Evolutionary conservation across 2,888 invertebrate genomes (phyloP), one percentile per base, ranked within the genome.

Genomic region (Cryptus armator): DNA sequence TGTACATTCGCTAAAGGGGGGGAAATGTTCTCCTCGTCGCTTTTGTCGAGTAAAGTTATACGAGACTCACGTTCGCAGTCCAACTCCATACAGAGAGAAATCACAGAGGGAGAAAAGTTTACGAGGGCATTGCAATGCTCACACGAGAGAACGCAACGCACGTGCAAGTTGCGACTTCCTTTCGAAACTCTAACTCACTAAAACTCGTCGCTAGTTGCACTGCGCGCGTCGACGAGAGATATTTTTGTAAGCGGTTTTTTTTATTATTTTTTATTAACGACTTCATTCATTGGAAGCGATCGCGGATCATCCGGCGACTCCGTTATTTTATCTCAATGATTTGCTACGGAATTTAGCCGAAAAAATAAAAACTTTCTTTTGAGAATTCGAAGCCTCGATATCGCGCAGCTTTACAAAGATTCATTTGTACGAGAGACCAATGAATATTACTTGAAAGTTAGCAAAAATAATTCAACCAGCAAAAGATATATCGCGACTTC

Each of bases 31-130:
- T 53, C 19, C 51, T 76, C n/a, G 43, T 66, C 43, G 64, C 66
- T 75, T 43, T 32, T n/a, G 44, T 51, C 74, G 83, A 68, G 59
- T 64, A 43, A 44, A 83, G 37, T 76, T 80, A 48, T 78, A 72
- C 48, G 72, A 56, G 37, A 64, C 16, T 56, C 48, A 14, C 66
- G 32, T 48, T 9, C 29, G n/a, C 72, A 64, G 14, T 7, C 67
- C 5, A 10, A 19, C 5, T 62, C 32, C 48, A 43, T 19, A 19
- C 37, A 43, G 64, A 62, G 29, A 56, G 24, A 19, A 56, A 19
- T 48, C 46, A 56, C 56, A 56, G 24, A 24, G 24, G 10, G 56
- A 62, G 59, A 70, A 29, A 83, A 48, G 32, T 84, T 80, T 84
- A 84, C 76, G 84, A 81, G 78, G 16, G 78, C 29, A 9, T 32